Base-by-base conservation (phyloP, 1,140 invertebrate species). In the Meloidogyne chitwoodi region DNA sequence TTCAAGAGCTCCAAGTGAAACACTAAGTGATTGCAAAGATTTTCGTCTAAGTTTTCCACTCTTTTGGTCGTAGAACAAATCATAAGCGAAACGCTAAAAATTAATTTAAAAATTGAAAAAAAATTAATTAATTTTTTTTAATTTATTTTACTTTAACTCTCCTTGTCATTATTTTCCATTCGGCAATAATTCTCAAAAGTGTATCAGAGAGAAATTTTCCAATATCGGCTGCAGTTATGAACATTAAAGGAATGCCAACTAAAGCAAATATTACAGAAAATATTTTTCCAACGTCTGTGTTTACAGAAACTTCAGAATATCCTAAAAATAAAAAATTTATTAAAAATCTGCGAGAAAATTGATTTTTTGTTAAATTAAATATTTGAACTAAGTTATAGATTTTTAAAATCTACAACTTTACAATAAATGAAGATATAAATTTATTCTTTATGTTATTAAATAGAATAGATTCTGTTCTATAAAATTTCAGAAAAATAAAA, bases 161-260 rank as follows among this genome's bases (percentile, higher is more conserved):
- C 41, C 76, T 72, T 26, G 68, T 76, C 48, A 81, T 80, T 66
- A 81, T 68, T 70, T 82, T 84, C 84, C 85, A 86, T 56, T 85
- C 80, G 11, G 85, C 80, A 14, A 87, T 85, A 77, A 86, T 82
- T 72, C 80, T 86, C n/a, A 86, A 75, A 44, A 86, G 75, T 22
- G 85, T 87, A 77, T 86, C 85, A 12, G 86, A 87, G 29, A 86
- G 72, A 77, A 86, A 86, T 78, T 87, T 88, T 61, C 86, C 87
- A 72, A 87, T 87, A 76, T 87, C 85, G 0, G 87, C 85, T 16
- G 86, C 86, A 27, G 86, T 88, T 64, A 87, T 87, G 80, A 87
- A 87, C 87, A 87, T 88, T 34, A 87, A 75, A 12, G 86, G 86
- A 19, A 87, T 87, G 38, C 87, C 86, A 65, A 88, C 80, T 24